phyloP scores from a whole-genome alignment of 2,113 vertebrate species.

The Phoenicopterus ruber region DNA sequence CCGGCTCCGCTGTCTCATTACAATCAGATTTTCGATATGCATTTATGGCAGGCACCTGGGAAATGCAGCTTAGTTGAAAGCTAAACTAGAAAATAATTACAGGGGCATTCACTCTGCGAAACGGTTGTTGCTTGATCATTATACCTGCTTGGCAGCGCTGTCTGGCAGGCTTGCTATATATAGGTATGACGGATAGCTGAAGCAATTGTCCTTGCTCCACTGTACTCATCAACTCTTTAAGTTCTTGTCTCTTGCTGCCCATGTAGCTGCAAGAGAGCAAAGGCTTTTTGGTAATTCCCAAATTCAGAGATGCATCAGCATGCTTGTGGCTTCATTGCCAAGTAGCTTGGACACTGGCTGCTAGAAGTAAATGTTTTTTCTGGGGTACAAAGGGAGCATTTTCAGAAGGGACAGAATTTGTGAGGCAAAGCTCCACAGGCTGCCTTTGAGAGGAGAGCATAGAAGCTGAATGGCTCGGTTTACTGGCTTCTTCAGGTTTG shows the following conservation, averaged over 20 bases:
- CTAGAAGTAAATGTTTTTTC: not conserved
- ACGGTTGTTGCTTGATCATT: not conserved
- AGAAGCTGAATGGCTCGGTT: not conserved
- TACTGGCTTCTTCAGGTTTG: not conserved
- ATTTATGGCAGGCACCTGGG: not conserved
- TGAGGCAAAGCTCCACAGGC: not conserved
- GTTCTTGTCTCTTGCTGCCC: not conserved
- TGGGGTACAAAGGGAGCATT: not conserved
- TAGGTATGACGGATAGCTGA: not conserved
- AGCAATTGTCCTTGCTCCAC: not conserved
- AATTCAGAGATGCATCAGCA: not conserved
- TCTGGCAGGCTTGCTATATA: not conserved
- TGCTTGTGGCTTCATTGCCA: not conserved
- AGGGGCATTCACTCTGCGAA: not conserved
- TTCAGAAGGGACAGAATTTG: not conserved
- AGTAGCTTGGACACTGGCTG: not conserved
- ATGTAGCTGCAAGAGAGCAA: not conserved
- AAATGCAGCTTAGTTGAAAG: not conserved
- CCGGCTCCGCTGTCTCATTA: not conserved
- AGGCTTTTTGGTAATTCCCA: not conserved
- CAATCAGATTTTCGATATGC: not conserved
- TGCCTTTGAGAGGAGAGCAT: not conserved
- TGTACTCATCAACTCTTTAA: not conserved
- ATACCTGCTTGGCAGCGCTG: not conserved
- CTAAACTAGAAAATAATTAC: not conserved